Base-by-base conservation (phyloP, 2,113 vertebrate genomes). In the Coracopsis vasa region DNA sequence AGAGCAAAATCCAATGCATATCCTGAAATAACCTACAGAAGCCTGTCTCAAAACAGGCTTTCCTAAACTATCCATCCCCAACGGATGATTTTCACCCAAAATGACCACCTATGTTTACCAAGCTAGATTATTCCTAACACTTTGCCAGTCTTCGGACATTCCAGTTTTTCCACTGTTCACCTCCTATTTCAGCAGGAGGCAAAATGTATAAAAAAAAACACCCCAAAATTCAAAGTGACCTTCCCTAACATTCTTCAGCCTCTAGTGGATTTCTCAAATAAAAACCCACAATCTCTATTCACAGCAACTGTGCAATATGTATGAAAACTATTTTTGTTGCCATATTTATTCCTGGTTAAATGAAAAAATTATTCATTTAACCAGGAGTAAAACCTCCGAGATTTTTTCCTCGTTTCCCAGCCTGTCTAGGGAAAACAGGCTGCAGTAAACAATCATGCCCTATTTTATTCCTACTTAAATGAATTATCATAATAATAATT, bases 401-500 rank as follows among this genome's bases (percentile, higher is more conserved):
- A 97, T 88, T 96, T 97, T 96, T 95, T 96, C 92, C 97, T 96
- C 90, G 75, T 97, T 98, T 98, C 88, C 91, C 78, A 94, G 92
- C 72, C 79, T 96, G 96, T 97, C 97, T 96, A 75, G 97, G 97
- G 97, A 98, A 92, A 97, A 96, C 78, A 96, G 85, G 84, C 95
- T 97, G 90, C 81, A 95, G 97, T 98, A 97, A 98, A 98, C 96
- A 98, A 98, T 97, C 96, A 97, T 97, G 95, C 93, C 93, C 96
- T 97, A 95, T 97, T 98, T 98, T 98, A 96, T 97, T 98, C 94
- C 93, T 93, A 94, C 95, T 98, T 98, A 98, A 97, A 97, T 97
- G 96, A 98, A 98, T 98, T 98, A 97, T 98, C 97, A 97, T 97
- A 86, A 97, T 97, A 98, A 97, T 98, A 98, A 98, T 98, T 97